phyloP scores from a whole-genome alignment of 2,888 invertebrate species.

The Volucella bombylans region DNA sequence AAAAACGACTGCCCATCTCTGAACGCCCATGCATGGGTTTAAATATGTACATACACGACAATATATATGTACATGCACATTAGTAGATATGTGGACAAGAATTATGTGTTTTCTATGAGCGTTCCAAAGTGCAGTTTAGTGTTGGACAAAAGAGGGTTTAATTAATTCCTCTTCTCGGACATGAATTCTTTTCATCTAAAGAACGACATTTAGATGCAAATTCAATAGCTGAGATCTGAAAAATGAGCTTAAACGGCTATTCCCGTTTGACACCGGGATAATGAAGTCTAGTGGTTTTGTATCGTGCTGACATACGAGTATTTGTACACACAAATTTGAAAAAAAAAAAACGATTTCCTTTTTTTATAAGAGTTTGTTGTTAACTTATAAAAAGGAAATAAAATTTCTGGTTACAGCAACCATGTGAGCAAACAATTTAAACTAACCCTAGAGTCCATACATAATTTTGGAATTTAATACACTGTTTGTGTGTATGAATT shows the following conservation, averaged over 20 bases:
- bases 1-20: constrained; percentile 37
- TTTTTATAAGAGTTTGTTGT: no score
- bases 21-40: background rate
- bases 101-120: constrained; percentile 17
- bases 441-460: no score
- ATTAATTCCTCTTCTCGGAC: constrained; percentile 47
- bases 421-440: no score
- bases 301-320: no score
- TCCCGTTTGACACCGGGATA: constrained; percentile 22
- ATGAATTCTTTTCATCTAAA: constrained; percentile 24
- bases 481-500: no score
- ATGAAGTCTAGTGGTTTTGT: constrained; percentile 3
- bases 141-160: constrained; percentile 66
- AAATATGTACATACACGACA: constrained; percentile 37
- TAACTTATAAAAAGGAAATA: no score
- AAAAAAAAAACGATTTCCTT: no score
- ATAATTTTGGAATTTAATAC: no score
- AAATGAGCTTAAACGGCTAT: constrained; percentile 48
- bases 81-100: constrained; percentile 1
- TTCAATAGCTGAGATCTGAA: constrained; percentile 34
- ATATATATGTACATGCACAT: constrained; percentile 27
- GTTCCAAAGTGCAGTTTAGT: constrained; percentile 69
- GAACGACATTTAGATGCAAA: constrained; percentile 66
- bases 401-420: no score
- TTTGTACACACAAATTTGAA: no score